phyloP scores from a whole-genome alignment of 2,888 invertebrate genomes.

The Micropterix aruncella region DNA sequence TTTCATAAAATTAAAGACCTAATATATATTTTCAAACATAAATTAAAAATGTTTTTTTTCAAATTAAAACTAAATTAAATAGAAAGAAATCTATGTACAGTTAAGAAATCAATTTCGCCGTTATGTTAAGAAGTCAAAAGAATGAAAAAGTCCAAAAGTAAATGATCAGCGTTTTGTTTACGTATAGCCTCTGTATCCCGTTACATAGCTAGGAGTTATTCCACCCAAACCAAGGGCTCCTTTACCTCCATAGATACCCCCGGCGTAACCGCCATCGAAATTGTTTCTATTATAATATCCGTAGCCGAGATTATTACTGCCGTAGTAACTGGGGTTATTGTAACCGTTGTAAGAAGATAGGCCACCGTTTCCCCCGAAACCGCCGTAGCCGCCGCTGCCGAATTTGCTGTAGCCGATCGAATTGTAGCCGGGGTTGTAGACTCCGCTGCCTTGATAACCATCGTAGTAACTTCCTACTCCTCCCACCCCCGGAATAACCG shows the following conservation, averaged over 20 bases:
- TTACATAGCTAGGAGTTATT: conserved; percentile 32
- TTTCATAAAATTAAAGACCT: too few species aligned
- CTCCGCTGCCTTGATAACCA: conserved; percentile 3
- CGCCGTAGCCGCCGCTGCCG: conserved; percentile 21
- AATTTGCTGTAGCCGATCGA: background rate
- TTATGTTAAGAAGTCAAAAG: too few species aligned
- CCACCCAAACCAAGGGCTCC: conserved; percentile 28
- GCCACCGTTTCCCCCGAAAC: conserved; percentile 46
- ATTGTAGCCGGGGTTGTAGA: conserved; percentile 3
- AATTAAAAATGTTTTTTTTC: too few species aligned
- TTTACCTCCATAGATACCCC: conserved; percentile 11
- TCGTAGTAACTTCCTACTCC: conserved; percentile 6
- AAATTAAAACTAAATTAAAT: too few species aligned
- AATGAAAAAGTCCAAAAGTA: too few species aligned
- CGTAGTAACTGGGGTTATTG: conserved; percentile 37
- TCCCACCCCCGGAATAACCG: conserved; percentile 2
- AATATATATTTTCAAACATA: too few species aligned
- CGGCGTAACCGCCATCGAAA: conserved; percentile 16
- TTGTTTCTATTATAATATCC: conserved; percentile 37
- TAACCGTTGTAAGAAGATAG: conserved; percentile 42
- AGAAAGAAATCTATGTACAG: too few species aligned
- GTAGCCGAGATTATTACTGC: conserved; percentile 41
- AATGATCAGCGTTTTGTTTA: too few species aligned
- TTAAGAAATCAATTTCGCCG: too few species aligned
- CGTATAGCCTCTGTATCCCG: conserved; percentile 38